Evolutionary conservation across 2,888 invertebrate species (phyloP).

Genomic region (Gastrophysa polygoni): DNA sequence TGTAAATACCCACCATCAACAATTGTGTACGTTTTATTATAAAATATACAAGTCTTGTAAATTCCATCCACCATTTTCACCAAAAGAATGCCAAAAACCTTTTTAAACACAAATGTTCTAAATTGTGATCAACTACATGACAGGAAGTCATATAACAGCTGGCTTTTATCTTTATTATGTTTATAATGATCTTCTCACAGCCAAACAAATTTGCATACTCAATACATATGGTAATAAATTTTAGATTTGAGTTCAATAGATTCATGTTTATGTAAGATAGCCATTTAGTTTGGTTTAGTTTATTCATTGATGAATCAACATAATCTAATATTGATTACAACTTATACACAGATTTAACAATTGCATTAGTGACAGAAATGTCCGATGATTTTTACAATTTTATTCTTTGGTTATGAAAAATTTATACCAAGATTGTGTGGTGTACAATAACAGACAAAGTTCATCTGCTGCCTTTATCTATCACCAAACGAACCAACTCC

Average conservation of each 20-base stretch:
- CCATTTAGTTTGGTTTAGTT: too few relatives aligned
- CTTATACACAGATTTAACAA: too few relatives aligned
- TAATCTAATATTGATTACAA: too few relatives aligned
- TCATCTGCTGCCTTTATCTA: too few relatives aligned
- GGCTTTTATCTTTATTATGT: constrained; percentile 10
- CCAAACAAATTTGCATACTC: constrained; percentile 11
- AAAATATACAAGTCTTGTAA: constrained; percentile 12
- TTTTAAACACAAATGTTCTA: neutral
- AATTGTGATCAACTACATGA: neutral
- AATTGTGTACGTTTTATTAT: constrained; percentile 16
- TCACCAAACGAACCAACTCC: too few relatives aligned
- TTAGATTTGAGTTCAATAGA: neutral
- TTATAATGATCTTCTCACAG: constrained; percentile 7
- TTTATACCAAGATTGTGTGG: too few relatives aligned
- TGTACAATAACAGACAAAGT: too few relatives aligned
- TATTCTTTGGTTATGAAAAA: too few relatives aligned
- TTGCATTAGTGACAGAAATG: too few relatives aligned
- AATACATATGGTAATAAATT: constrained; percentile 11
- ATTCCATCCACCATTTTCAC: neutral
- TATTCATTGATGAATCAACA: too few relatives aligned
- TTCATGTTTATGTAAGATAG: neutral
- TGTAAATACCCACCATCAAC: constrained; percentile 7
- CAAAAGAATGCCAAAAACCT: neutral
- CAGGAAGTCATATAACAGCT: constrained; percentile 2
- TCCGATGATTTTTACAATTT: too few relatives aligned